Conservation (phyloP, 2,797 vertebrate species). For the Eupleurogrammus muticus region DNA sequence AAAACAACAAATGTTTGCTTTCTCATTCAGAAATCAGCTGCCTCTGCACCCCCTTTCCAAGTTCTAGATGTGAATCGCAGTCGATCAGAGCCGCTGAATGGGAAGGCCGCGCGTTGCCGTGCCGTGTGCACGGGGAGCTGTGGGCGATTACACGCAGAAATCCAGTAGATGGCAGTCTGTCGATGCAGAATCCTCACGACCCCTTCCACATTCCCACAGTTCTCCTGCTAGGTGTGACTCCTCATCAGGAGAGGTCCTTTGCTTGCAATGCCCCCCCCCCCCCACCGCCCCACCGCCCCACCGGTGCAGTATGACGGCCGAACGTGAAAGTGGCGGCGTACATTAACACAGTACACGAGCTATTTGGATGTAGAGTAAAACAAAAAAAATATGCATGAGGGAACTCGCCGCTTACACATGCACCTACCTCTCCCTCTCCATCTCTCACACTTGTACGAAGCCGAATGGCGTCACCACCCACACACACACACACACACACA, state of each 20-base stretch:
- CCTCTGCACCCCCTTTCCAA: background rate
- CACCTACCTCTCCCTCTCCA: slow-evolving; percentile 51
- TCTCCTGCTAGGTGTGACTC: slow-evolving; percentile 47
- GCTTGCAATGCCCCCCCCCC: slow-evolving; percentile 39
- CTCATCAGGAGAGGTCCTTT: slow-evolving; percentile 53
- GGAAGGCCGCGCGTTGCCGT: background rate
- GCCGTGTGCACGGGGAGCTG: background rate
- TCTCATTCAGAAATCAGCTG: background rate
- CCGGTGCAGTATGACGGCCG: slow-evolving; percentile 35
- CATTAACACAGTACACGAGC: slow-evolving; percentile 60
- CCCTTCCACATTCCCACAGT: slow-evolving; percentile 22
- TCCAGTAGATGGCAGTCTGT: slow-evolving; percentile 82
- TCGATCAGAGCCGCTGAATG: background rate
- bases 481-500: slow-evolving; percentile 37
- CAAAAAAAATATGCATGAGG: slow-evolving; percentile 15
- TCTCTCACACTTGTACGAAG: slow-evolving; percentile 65
- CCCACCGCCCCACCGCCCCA: slow-evolving; percentile 43
- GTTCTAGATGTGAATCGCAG: background rate
- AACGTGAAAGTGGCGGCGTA: slow-evolving; percentile 56
- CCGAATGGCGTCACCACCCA: slow-evolving; percentile 71
- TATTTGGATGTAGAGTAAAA: slow-evolving; percentile 29
- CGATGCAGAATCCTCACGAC: slow-evolving; percentile 44
- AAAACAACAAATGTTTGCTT: background rate
- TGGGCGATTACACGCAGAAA: background rate
- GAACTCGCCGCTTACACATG: slow-evolving; percentile 23